These are phyloP conservation scores for Machimus atricapillus DNA, from an alignment of 2,888 invertebrate species.

Conservation along the genomic window DNA sequence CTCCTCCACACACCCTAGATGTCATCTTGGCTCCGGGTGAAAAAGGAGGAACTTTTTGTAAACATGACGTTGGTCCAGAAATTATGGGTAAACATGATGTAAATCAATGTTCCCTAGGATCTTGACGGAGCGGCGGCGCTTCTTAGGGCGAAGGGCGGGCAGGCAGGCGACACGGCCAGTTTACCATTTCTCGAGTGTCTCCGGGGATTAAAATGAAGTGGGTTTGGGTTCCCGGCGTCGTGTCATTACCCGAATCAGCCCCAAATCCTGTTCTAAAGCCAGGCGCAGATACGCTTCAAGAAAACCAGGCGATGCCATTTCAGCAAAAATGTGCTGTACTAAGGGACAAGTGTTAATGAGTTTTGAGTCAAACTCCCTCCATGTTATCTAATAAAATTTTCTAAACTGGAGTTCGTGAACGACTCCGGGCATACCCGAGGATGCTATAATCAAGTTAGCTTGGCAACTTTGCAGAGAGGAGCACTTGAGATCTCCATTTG, in stretches of 20 bases:
- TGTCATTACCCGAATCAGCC: neutral
- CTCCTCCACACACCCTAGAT: neutral
- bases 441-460: neutral
- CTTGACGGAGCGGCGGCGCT: neutral
- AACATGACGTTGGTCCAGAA: constrained; percentile 36
- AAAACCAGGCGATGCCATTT: neutral
- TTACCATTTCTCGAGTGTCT: constrained; percentile 16
- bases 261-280: neutral
- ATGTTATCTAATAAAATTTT: constrained; percentile 11
- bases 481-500: neutral
- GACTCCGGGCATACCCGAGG: neutral
- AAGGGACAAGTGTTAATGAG: constrained; percentile 33
- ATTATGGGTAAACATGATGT: constrained; percentile 39
- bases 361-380: constrained; percentile 21
- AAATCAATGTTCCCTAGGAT: constrained; percentile 34
- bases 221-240: neutral
- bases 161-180: neutral
- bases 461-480: neutral
- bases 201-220: constrained; percentile 22
- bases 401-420: neutral
- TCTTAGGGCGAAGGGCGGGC: neutral
- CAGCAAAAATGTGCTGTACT: neutral
- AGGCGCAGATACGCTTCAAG: neutral
- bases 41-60: constrained; percentile 23
- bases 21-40: neutral